Base-by-base conservation (phyloP, 2,888 invertebrate species). In the Deilephila porcellus region DNA sequence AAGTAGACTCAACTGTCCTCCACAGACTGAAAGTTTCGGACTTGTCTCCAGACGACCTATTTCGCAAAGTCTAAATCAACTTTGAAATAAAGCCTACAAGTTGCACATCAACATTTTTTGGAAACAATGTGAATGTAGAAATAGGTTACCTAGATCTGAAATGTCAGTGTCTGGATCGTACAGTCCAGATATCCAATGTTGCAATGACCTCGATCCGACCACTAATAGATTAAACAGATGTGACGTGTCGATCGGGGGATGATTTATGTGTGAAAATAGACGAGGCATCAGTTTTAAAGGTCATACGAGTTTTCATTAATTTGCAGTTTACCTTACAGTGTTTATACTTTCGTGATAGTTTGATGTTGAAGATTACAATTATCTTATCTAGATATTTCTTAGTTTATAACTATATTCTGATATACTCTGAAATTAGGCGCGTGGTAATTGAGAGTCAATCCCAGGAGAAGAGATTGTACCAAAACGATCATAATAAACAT, bases 191-290 rank as follows among this genome's bases (percentile, higher is more conserved):
- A 29, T 60, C 8, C n/a, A 4, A 62, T 62, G 37, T 37, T 6
- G 59, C 45, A 45, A 14, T 32, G 71, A 70, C 53, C 70, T 53
- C 32, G 60, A 64, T 64, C n/a, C 37, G 34, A 64, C n/a, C 37
- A 64, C 37, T 64, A 64, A 64, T 37, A 37, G 64, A 64, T 64
- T 64, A 64, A 64, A 37, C 71, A 71, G 71, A 71, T 59, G 59
- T 71, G 71, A 59, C 14, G 37, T 34, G 20, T 71, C 71, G 71
- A 71, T 37, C 56, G 19, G 71, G 59, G 70, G 34, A 71, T 71
- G 71, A 59, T 37, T 29, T 64, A 67, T 72, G 71, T 60, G 67
- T 73, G 67, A 71, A 76, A 76, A 76, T 76, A 76, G 74, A 70
- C 56, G 64, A 73, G 71, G 60, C 71, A 71, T 25, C 20, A 37